phyloP scores from a whole-genome alignment of 2,888 invertebrate genomes.

The Tholera decimalis region DNA sequence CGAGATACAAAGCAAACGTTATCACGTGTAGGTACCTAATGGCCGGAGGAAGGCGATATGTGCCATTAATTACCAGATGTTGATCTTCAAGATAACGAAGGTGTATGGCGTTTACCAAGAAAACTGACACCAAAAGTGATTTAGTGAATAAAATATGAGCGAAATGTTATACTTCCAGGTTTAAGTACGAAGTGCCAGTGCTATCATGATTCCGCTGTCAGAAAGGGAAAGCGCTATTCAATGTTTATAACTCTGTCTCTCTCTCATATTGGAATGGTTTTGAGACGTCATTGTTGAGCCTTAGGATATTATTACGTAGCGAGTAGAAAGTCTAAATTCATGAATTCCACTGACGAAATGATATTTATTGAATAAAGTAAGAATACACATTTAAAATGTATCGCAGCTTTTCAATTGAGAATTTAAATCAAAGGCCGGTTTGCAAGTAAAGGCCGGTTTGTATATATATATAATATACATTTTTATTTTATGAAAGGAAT shows the following conservation, averaged over 20 bases:
- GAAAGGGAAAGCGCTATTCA: not conserved
- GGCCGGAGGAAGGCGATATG: conserved; percentile 44
- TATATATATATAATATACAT: too few species aligned
- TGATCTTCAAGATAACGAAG: conserved; percentile 49
- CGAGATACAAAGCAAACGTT: conserved; percentile 16
- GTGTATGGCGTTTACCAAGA: conserved; percentile 35
- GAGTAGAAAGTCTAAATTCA: not conserved
- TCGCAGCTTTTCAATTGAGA: not conserved
- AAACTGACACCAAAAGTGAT: conserved; percentile 36
- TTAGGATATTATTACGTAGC: not conserved
- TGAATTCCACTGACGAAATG: not conserved
- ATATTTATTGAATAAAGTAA: not conserved
- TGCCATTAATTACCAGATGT: conserved; percentile 46
- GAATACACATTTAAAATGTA: not conserved
- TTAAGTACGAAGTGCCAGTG: not conserved
- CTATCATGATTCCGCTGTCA: not conserved
- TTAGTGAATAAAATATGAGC: conserved; percentile 21
- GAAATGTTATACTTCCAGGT: not conserved
- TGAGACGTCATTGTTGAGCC: not conserved
- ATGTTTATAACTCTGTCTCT: not conserved
- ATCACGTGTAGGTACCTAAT: conserved; percentile 29
- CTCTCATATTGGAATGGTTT: not conserved
- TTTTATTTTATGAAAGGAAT: too few species aligned
- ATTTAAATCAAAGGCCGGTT: not conserved
- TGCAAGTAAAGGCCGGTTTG: too few species aligned